Conservation (phyloP, 2,797 vertebrate species). For the Sebastes melanostomus region DNA sequence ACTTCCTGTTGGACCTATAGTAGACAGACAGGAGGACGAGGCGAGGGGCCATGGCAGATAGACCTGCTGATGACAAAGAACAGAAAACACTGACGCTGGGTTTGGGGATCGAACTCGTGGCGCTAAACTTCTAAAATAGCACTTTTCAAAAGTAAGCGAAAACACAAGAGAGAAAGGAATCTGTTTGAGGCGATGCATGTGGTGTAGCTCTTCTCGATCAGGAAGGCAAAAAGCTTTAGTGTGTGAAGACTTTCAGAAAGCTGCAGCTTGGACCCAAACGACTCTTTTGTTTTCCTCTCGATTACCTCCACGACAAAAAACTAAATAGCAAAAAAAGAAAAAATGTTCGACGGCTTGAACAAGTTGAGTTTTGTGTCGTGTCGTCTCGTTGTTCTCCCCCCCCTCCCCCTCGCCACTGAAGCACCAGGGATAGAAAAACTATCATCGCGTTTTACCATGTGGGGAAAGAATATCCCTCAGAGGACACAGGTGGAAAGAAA, state of each 20-base stretch:
- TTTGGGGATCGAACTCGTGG: constrained; percentile 48
- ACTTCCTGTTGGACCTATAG: constrained; percentile 78
- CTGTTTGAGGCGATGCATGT: constrained; percentile 67
- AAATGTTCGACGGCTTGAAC: constrained; percentile 62
- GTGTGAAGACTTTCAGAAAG: constrained; percentile 67
- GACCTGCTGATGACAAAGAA: constrained; percentile 50
- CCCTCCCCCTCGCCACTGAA: constrained; percentile 5
- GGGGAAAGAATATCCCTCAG: constrained; percentile 38
- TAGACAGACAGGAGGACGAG: constrained; percentile 61
- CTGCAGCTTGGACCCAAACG: constrained; percentile 79
- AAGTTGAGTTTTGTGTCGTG: constrained; percentile 66
- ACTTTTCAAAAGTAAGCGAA: constrained; percentile 72
- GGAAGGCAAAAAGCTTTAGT: constrained; percentile 75
- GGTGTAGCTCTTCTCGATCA: constrained; percentile 54
- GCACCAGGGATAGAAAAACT: constrained; percentile 27
- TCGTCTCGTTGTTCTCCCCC: constrained; percentile 53
- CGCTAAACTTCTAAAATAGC: constrained; percentile 78
- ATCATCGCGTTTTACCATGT: constrained; percentile 9
- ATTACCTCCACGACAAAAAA: constrained; percentile 63
- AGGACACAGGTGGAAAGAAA: constrained; percentile 26
- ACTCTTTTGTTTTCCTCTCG: constrained; percentile 49
- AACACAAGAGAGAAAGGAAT: constrained; percentile 41
- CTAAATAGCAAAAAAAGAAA: constrained; percentile 9
- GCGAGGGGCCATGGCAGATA: constrained; percentile 42
- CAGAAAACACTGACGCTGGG: constrained; percentile 38